Base-by-base conservation (phyloP, 64 coral and sea anemone genomes). In the Cladopsammia gracilis region DNA sequence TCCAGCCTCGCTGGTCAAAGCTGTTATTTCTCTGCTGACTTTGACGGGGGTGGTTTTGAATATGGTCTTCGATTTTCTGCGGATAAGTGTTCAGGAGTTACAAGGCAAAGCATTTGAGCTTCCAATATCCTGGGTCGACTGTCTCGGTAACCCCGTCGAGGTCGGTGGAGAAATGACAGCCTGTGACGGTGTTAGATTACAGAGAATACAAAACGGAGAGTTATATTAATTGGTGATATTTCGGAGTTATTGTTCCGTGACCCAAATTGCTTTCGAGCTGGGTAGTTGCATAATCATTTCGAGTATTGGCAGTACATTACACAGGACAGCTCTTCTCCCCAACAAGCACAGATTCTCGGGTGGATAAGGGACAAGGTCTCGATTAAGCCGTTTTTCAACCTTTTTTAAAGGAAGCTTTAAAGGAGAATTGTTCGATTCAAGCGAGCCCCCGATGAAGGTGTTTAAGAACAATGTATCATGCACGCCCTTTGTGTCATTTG, bases 11-110 rank as follows among this genome's bases (percentile, higher is more conserved):
- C 73, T 75, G 73, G 73, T 75, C 73, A 75, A 34, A 50, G 73
- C 73, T 75, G 73, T 75, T 48, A 75, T 75, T 46, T 75, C 73
- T 75, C 70, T 73, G 70, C 73, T 75, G 73, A 75, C 73, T 75
- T 75, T 71, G 69, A 71, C 69, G 34, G 69, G 69, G 69, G 69
- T 71, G 69, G 69, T 71, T 71, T 71, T 71, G 25, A 71, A 71
- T 71, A 34, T 34, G 0, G 34, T 0, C 34, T 34, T 34, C 0
- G 34, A 34, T 34, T 34, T 34, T 34, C 34, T 34, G 34, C 34
- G 34, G 34, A 34, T 34, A 34, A 34, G 34, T 34, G 34, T 34
- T 34, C 34, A 34, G 34, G 34, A 34, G 34, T 34, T 68, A 54
- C 64, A 25, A n/a, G 64, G 22, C 64, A 68, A 68, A 68, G 19